These are phyloP conservation scores for Rhagologus leucostigma DNA, from an alignment of 2,113 vertebrate species.

Conservation along the genomic window DNA sequence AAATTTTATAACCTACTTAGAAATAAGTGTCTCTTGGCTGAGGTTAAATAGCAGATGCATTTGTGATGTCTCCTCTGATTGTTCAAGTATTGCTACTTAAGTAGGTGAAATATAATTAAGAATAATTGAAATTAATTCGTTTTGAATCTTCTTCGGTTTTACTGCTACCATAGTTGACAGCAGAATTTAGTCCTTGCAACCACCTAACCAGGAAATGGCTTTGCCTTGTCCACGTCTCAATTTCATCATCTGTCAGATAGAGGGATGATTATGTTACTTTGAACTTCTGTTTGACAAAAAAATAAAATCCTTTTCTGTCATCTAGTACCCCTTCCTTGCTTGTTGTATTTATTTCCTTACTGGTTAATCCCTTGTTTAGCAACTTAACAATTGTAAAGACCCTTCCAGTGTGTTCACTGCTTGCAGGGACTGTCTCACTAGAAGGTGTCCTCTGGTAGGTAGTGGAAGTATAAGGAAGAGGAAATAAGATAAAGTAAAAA, in stretches of 20 bases:
- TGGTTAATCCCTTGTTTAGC: neutral
- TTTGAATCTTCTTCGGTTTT: neutral
- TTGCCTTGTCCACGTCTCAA: neutral
- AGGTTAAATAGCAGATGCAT: neutral
- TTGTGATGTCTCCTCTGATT: neutral
- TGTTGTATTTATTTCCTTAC: neutral
- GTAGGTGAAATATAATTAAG: neutral
- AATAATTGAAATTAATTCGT: neutral
- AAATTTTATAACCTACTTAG: slow-evolving; percentile 4
- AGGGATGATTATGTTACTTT: neutral
- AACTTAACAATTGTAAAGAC: neutral
- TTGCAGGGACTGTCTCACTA: neutral
- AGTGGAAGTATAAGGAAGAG: neutral
- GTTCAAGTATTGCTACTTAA: neutral
- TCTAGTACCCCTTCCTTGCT: neutral
- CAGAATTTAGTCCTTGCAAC: neutral
- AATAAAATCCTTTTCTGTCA: neutral
- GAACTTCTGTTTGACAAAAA: neutral
- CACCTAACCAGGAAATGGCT: neutral
- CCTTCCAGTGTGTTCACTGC: neutral
- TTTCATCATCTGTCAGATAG: neutral
- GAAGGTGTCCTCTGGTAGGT: neutral
- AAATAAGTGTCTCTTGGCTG: neutral
- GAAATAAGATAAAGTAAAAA: slow-evolving; percentile 1
- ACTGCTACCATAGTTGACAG: neutral